Base-by-base conservation (phyloP, 2,797 vertebrate species). In the Selene dorsalis region DNA sequence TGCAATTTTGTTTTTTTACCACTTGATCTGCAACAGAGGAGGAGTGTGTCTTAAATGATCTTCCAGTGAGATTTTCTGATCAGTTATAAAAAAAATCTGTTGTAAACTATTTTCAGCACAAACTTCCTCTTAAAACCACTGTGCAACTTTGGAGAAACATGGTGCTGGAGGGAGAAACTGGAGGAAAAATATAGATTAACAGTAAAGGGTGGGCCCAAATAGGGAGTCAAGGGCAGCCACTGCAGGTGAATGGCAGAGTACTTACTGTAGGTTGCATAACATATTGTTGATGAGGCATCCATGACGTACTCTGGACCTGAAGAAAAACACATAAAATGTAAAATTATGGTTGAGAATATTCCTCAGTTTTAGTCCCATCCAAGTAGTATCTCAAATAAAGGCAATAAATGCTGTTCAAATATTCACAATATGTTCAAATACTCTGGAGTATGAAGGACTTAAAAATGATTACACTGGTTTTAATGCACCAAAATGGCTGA, bases 191-290 rank as follows among this genome's bases (percentile, higher is more conserved):
- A 59, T 6, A 60, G 55, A 47, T 47, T 45, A 63, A 56, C 32
- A 35, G 32, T 35, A 8, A 26, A 17, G 6, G n/a, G 22, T 50
- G 39, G 56, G 45, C 4, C 57, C 38, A 52, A 53, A 1, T 16
- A 14, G 57, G 70, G 20, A 75, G 53, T 71, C 30, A 55, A 60
- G 39, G 18, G 17, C 24, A 79, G n/a, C 52, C 50, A 41, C 32
- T 67, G 52, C 66, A 86, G 79, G 81, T 80, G 56, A 59, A 84
- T 26, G 68, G 72, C 62, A 13, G 59, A 82, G 45, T 91, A 97
- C 97, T 97, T 97, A 99, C 98, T 96, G 98, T 97, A 95, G 98
- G 98, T 97, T 99, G 98, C 98, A 99, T 98, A 97, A 98, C 97
- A 94, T 99, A 99, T 94, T 97, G 96, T 93, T 98, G 98, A 95